phyloP scores from a whole-genome alignment of 2,113 vertebrate species.

The Cisticola juncidis region DNA sequence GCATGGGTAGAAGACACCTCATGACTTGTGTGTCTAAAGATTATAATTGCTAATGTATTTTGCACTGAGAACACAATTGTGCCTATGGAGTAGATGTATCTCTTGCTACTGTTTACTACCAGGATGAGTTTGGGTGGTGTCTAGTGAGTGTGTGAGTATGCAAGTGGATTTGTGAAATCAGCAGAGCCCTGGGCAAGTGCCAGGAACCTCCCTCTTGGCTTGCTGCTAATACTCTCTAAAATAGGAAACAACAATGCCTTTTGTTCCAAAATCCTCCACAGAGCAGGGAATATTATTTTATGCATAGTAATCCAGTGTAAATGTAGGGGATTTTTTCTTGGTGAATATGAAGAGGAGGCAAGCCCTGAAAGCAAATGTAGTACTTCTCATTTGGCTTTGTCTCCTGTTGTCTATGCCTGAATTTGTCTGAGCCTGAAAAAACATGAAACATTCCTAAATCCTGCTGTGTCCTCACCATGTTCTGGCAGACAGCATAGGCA shows the following conservation, averaged over 20 bases:
- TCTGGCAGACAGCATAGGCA: background rate
- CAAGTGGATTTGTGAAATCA: fast-evolving
- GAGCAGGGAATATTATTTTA: background rate
- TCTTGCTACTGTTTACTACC: background rate
- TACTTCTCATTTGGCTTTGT: background rate
- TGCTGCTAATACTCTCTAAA: background rate
- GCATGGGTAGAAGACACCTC: background rate
- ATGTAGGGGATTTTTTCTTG: background rate
- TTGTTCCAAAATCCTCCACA: background rate
- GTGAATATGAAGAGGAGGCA: background rate
- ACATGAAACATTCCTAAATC: background rate
- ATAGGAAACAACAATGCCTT: fast-evolving
- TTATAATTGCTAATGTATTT: background rate
- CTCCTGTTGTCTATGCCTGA: background rate
- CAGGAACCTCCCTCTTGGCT: background rate
- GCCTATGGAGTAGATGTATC: background rate
- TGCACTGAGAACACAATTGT: background rate
- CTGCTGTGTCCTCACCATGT: background rate
- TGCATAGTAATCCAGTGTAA: background rate
- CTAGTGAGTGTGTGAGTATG: background rate
- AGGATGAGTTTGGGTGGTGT: background rate
- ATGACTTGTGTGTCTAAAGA: background rate
- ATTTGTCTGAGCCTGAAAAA: background rate
- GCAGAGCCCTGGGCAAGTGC: fast-evolving
- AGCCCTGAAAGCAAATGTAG: background rate